Percentiles rank a stretch among this genome's conserved stretches.
phyloP scores from a whole-genome alignment of 1,140 invertebrate genomes.

The Xylocopa sonorina region DNA sequence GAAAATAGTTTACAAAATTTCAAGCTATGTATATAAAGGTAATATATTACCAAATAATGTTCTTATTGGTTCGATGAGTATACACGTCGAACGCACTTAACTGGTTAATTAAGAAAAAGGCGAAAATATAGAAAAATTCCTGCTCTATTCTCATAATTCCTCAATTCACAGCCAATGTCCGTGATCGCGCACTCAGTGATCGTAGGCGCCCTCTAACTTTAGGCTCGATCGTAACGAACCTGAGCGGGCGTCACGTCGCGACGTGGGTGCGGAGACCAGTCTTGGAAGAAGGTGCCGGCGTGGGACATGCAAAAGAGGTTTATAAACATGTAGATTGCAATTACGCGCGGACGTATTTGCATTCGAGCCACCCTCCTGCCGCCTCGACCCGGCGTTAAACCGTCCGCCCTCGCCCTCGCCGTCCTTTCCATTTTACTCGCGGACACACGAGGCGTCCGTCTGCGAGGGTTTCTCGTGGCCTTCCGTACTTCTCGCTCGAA shows the following conservation, averaged over 20 bases:
- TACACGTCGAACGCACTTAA: too few species aligned
- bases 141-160: too few species aligned
- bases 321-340: constrained; percentile 67
- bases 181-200: constrained; percentile 25
- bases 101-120: too few species aligned
- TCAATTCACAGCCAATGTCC: not conserved
- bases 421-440: not conserved
- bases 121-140: too few species aligned
- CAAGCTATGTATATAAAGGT: too few species aligned
- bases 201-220: constrained; percentile 54
- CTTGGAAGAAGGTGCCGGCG: constrained; percentile 9
- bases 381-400: constrained; percentile 31
- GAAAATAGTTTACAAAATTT: too few species aligned
- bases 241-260: constrained; percentile 30
- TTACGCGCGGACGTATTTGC: constrained; percentile 60
- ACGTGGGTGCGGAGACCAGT: not conserved
- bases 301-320: constrained; percentile 55
- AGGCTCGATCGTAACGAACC: constrained; percentile 52
- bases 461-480: constrained; percentile 19
- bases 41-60: too few species aligned
- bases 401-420: not conserved
- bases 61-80: too few species aligned
- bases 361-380: constrained; percentile 42
- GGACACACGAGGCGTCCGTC: not conserved
- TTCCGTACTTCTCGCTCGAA: not conserved